Percentiles rank a stretch among this genome's conserved stretches.
Evolutionary conservation across 2,888 invertebrate species (phyloP).

Genomic region (Pammene aurita): DNA sequence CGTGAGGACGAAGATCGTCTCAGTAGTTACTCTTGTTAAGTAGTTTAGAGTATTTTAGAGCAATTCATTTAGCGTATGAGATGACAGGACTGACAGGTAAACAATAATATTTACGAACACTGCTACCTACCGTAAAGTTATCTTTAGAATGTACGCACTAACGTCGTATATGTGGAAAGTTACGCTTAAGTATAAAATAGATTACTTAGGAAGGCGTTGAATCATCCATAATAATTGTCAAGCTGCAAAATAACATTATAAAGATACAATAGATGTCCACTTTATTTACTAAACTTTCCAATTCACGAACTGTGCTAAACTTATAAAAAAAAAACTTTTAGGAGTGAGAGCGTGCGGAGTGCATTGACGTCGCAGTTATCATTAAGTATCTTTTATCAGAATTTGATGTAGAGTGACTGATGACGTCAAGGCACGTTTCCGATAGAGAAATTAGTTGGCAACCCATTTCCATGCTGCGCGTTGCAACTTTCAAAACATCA

Average conservation of each 20-base stretch:
- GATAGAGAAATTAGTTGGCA: conserved; percentile 41
- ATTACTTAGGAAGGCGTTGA: conserved; percentile 9
- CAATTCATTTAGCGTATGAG: conserved; percentile 14
- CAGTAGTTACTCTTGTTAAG: not conserved
- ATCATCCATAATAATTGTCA: conserved; percentile 23
- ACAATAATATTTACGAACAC: conserved; percentile 32
- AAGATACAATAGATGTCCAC: conserved; percentile 9
- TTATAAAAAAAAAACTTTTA: conserved; percentile 37
- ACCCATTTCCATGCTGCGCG: conserved; percentile 2
- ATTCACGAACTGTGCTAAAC: conserved; percentile 29
- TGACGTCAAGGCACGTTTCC: conserved; percentile 50
- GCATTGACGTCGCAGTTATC: conserved; percentile 50
- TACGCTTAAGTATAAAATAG: conserved; percentile 3
- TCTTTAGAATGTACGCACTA: not conserved
- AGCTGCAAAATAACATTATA: conserved; percentile 20
- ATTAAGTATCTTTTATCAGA: conserved; percentile 55
- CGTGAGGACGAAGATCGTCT: too few relatives aligned
- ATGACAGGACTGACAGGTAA: conserved; percentile 16
- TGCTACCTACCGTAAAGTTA: conserved; percentile 9
- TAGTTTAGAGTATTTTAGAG: conserved; percentile 3
- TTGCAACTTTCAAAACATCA: not conserved
- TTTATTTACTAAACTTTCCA: conserved; percentile 36
- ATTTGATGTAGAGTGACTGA: conserved; percentile 48
- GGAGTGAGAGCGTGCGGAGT: conserved; percentile 48
- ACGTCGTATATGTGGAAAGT: conserved; percentile 1